A percentile compares a stretch with the other conserved stretches of the same genome.
Conservation (phyloP, 2,113 vertebrate genomes). For the Tachysurus vachellii region DNA sequence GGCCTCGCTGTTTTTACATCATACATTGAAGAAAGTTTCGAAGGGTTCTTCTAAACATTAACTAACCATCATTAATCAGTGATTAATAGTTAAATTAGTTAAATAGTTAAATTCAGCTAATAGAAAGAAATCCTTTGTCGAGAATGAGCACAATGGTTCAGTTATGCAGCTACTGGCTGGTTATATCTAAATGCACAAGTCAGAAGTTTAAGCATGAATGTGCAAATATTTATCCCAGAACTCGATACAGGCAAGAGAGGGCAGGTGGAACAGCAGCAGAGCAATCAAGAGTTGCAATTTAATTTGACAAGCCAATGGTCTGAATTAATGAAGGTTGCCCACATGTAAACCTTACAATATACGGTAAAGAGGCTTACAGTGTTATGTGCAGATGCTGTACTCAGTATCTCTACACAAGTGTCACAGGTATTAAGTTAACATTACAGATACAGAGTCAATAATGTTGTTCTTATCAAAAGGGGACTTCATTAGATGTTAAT, state of each 20-base stretch:
- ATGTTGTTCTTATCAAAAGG: not conserved
- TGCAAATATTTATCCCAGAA: not conserved
- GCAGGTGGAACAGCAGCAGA: not conserved
- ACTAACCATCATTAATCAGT: not conserved
- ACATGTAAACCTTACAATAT: not conserved
- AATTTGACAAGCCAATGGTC: not conserved
- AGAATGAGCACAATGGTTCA: no score
- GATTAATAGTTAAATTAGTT: no score
- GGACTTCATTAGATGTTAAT: not conserved
- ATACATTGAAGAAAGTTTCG: no score
- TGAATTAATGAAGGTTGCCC: not conserved
- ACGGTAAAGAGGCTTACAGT: not conserved
- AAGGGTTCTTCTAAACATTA: not conserved
- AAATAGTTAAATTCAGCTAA: no score
- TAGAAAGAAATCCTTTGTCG: no score
- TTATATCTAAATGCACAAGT: not conserved
- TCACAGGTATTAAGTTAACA: not conserved
- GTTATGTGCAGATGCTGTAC: not conserved
- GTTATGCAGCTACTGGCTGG: conserved; percentile 12
- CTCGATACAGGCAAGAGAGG: not conserved
- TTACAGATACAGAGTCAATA: not conserved
- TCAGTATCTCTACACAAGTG: not conserved
- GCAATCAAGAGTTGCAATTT: not conserved
- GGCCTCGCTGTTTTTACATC: no score
- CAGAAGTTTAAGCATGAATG: not conserved